A percentile compares a stretch with the other conserved stretches of the same genome.
These are phyloP conservation scores for Dermatophagoides farinae DNA, from an alignment of 1,140 invertebrate genomes.

Conservation along the genomic window DNA sequence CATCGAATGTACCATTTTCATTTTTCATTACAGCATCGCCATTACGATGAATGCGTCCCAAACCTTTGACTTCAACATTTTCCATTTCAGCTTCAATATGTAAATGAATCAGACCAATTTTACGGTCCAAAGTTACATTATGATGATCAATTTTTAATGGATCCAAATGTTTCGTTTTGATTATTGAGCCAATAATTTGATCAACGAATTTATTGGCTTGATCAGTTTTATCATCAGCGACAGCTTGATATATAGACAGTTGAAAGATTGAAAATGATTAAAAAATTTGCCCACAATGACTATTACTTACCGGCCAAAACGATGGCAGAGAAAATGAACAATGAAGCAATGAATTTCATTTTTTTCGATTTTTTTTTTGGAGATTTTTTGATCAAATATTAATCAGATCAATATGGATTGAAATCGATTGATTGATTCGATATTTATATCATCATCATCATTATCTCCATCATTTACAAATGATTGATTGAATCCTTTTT, in stretches of 20 bases:
- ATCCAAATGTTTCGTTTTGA: background rate
- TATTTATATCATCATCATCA: no score
- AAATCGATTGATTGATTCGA: no score
- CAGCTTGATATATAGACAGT: background rate
- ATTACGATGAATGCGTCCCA: background rate
- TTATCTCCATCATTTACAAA: no score
- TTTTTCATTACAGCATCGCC: background rate
- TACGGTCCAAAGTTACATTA: background rate
- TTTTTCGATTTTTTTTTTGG: no score
- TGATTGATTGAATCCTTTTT: no score
- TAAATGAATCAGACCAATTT: background rate
- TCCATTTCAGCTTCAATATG: background rate
- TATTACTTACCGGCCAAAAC: background rate
- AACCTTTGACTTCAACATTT: background rate
- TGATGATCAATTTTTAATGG: background rate
- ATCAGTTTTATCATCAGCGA: background rate
- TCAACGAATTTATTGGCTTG: conserved; percentile 4
- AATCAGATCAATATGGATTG: no score
- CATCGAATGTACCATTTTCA: background rate
- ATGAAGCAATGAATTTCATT: background rate
- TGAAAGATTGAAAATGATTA: no score
- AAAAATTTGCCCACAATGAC: background rate
- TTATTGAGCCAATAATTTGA: conserved; percentile 4
- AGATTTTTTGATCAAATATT: no score
- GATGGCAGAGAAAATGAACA: background rate